A percentile compares a stretch with the other conserved stretches of the same genome.
Conservation (phyloP, 1,140 invertebrate genomes). For the Ericerus pela region DNA sequence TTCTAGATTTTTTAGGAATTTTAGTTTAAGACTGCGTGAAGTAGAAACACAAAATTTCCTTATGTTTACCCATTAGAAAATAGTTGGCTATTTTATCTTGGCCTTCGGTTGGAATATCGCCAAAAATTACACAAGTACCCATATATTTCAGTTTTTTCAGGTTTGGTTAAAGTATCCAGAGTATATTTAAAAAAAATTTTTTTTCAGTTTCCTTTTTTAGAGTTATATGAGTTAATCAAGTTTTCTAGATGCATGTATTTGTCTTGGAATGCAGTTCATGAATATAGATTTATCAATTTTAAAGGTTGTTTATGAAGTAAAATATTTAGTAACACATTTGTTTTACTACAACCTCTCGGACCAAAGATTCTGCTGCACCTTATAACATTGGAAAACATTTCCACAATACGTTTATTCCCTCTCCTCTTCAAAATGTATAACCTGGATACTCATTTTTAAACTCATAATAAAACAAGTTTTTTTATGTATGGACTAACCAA, state of each 20-base stretch:
- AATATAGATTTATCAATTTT: neutral
- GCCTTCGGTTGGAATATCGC: constrained; percentile 30
- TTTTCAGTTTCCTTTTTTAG: neutral
- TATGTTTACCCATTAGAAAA: constrained; percentile 30
- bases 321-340: neutral
- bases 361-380: neutral
- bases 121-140: constrained; percentile 28
- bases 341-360: neutral
- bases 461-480: too few species aligned
- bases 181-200: neutral
- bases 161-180: neutral
- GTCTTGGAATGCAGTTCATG: neutral
- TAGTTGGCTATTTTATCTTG: constrained; percentile 20
- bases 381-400: neutral
- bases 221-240: neutral
- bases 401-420: neutral
- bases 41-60: constrained; percentile 30
- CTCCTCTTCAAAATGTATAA: too few species aligned
- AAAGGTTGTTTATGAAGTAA: neutral
- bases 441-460: too few species aligned
- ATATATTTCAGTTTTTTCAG: neutral
- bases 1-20: constrained; percentile 29
- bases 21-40: constrained; percentile 29
- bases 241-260: neutral
- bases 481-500: too few species aligned